These are phyloP conservation scores for Thymelicus acteon DNA, from an alignment of 2,888 invertebrate genomes.

Conservation along the genomic window DNA sequence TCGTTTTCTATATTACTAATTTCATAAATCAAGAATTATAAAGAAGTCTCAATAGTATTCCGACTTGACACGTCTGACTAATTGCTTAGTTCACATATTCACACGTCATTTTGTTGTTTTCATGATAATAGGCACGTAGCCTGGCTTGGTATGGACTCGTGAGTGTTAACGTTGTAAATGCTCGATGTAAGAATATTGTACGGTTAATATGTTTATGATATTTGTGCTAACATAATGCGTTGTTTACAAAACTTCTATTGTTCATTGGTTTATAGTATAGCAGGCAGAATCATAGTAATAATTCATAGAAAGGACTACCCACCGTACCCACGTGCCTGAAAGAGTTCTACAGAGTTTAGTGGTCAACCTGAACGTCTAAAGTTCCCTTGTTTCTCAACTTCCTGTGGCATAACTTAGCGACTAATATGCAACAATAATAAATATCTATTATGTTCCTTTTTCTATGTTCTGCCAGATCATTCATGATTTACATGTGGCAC, in stretches of 20 bases:
- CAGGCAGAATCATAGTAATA: background rate
- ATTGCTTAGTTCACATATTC: conserved; percentile 1
- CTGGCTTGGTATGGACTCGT: background rate
- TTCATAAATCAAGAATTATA: no score
- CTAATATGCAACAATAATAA: no score
- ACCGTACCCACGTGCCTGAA: no score
- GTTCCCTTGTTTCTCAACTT: no score
- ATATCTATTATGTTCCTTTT: no score
- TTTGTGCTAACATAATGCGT: background rate
- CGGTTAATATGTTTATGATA: conserved; percentile 6
- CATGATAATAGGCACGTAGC: conserved; percentile 2
- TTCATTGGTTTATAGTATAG: background rate
- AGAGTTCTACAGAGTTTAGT: no score
- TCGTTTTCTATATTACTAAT: background rate
- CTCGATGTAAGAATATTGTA: conserved; percentile 2
- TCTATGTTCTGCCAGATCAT: no score
- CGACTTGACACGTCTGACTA: background rate
- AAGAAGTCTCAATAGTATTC: background rate
- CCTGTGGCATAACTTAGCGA: no score
- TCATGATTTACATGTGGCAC: no score
- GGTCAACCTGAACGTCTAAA: no score
- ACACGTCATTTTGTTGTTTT: background rate
- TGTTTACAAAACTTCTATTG: conserved; percentile 14
- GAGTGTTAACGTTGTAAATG: conserved; percentile 19
- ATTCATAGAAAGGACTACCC: no score